Percentiles rank a stretch among this genome's conserved stretches.
Evolutionary conservation across 1,140 invertebrate species (phyloP).

Genomic region (Sminthurides bifidus): DNA sequence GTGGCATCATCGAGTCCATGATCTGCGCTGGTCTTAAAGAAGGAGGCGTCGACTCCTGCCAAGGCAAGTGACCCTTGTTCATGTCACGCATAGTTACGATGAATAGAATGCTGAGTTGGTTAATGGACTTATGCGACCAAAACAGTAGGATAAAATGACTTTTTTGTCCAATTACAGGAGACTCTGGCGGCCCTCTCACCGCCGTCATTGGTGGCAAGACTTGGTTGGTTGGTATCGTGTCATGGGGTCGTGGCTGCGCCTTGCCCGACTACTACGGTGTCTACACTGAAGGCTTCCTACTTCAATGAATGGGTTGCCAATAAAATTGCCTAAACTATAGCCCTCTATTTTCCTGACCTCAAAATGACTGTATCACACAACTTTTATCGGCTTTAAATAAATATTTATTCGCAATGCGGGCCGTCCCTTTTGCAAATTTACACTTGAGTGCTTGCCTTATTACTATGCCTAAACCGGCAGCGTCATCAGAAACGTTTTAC

Average conservation of each 20-base stretch:
- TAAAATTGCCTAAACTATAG: neutral
- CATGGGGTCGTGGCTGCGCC: slow-evolving; percentile 39
- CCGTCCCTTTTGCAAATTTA: no score
- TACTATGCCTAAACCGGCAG: no score
- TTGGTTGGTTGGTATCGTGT: slow-evolving; percentile 40
- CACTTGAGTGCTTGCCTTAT: no score
- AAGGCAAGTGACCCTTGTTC: neutral
- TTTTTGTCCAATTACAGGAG: neutral
- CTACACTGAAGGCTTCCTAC: slow-evolving; percentile 36
- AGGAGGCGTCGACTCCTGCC: neutral
- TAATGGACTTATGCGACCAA: neutral
- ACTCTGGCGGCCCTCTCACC: slow-evolving; percentile 7
- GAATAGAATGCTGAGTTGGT: neutral
- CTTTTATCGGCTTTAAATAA: no score
- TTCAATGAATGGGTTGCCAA: slow-evolving; percentile 34
- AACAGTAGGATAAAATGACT: neutral
- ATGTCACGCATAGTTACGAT: no score
- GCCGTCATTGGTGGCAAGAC: neutral
- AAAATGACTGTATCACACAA: no score
- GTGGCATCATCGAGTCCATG: neutral
- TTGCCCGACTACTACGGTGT: slow-evolving; percentile 38
- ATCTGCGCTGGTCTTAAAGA: neutral
- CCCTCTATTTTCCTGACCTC: no score
- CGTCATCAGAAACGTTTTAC: no score
- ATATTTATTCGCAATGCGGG: no score